Base-by-base conservation (phyloP, 2,797 vertebrate species). In the Alcedo atthis region DNA sequence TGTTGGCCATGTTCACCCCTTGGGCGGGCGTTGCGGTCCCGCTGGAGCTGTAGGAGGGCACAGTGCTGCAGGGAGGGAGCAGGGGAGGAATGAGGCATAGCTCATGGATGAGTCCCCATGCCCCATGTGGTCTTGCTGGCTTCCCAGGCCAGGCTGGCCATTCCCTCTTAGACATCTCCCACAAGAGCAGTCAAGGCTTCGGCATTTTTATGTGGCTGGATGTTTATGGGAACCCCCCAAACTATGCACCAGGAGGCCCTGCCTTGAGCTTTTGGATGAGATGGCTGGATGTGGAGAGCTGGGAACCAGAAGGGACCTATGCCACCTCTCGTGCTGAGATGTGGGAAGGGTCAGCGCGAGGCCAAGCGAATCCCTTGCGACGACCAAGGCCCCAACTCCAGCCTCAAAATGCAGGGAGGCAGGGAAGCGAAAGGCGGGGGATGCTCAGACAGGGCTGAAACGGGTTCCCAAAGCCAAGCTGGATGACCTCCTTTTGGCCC, bases 1-100 rank as follows among this genome's bases (percentile, higher is more conserved):
- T 98, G 97, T 98, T 98, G 89, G 98, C 98, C 98, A 98, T 98
- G 92, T 96, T 98, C 93, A 98, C 97, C 21, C 98, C 98, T 5
- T 98, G 97, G 92, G 97, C 83, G 2, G 97, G 87, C 0, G 97
- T 77, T 5, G 97, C 89, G 0, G 96, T 96, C 66, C 96, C 93
- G 0, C 97, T 97, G 19, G 98, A 97, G 92, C 97, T 97, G 95
- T 98, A 98, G 48, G 98, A 96, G 7, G 98, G 97, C 96, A 97
- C 97, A 7, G 98, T 97, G 97, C 97, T 98, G 94, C 2, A 0
- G 76, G 75, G 77, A 79, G 70, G 90, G 75, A 93, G 85, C 83
- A 68, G 2, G 66, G 74, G 35, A 93, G 35, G 54, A 88, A 75
- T 95, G 84, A 95, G 76, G 43, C 49, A 17, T 3, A 10, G 74